Base-by-base conservation (phyloP, 2,888 invertebrate species). In the Tinea semifulvella region DNA sequence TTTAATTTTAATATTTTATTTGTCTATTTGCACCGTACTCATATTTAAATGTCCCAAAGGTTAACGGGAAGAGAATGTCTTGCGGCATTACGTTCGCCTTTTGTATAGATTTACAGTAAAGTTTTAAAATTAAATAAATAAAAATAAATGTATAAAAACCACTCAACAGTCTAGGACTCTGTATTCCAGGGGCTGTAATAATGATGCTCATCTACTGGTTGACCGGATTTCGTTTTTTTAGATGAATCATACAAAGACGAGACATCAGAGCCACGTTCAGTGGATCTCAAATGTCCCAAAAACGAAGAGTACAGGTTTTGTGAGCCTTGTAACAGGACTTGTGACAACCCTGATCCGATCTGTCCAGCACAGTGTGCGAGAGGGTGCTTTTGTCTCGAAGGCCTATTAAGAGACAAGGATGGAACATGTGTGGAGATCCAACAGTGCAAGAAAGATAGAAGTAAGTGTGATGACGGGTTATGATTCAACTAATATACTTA, bases 271-370 rank as follows among this genome's bases (percentile, higher is more conserved):
- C 71, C 71, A 14, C 31, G 13, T 31, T 31, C 0, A 20, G 35
- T 7, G 8, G 31, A 31, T 6, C 4, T 2, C 3, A 20, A 44
- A 2, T 73, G 74, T 27, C 63, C 66, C 1, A 47, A 54, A 0
- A 54, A 66, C 48, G 65, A 73, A 20, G 74, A 70, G 53, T 74
- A 70, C 56, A 51, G 63, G 6, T 63, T 60, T 51, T 74, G 74
- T 27, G 71, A 72, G 48, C 56, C 63, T 1, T 74, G 74, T 49
- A 58, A 58, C 49, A 56, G 50, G 47, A 64, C 61, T 8, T 74
- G 74, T 27, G 65, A 64, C 19, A 59, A 61, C 27, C 72, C 68
- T 0, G 61, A 66, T 53, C 72, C 72, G 0, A 45, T 68, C 0
- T 74, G 74, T 43, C 69, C 72, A 0, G 72, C 72, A 0, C 71